Evolutionary conservation across 1,140 invertebrate genomes (phyloP).

Genomic region (Macrocentrus cingulum): DNA sequence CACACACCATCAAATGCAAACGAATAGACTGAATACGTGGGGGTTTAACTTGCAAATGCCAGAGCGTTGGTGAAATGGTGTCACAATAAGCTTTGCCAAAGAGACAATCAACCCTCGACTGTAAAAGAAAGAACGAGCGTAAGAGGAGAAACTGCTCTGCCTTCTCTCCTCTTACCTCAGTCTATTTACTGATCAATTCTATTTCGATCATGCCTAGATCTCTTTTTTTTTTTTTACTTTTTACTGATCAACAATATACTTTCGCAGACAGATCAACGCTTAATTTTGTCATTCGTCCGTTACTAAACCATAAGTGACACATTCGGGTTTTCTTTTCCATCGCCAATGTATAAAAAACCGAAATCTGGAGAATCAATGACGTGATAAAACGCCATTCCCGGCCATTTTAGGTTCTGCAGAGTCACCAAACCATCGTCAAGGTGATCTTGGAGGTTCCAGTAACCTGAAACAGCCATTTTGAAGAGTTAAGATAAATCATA

Average conservation of each 20-base stretch:
- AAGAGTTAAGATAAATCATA: too few relatives aligned
- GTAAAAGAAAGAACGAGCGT: conserved; percentile 31
- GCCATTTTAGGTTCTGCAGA: conserved; percentile 72
- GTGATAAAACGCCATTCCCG: conserved; percentile 74
- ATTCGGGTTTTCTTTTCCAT: conserved; percentile 73
- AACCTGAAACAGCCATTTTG: conserved; percentile 56
- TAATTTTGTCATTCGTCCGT: too few relatives aligned
- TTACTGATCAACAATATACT: neutral
- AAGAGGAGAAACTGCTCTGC: conserved; percentile 33
- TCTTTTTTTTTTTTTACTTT: conserved; percentile 37
- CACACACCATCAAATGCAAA: conserved; percentile 31
- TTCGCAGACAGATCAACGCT: too few relatives aligned
- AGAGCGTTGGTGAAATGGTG: conserved; percentile 45
- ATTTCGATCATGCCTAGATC: conserved; percentile 55
- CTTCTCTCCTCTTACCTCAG: conserved; percentile 35
- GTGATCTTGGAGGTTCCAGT: conserved; percentile 67
- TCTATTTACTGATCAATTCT: conserved; percentile 60
- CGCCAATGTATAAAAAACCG: conserved; percentile 72
- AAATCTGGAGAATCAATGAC: conserved; percentile 66
- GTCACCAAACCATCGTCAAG: conserved; percentile 61
- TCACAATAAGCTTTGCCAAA: conserved; percentile 57
- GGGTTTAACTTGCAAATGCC: conserved; percentile 24
- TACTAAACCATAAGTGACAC: conserved; percentile 68
- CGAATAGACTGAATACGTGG: conserved; percentile 35
- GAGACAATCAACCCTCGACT: conserved; percentile 41